Evolutionary conservation across 2,113 vertebrate genomes (phyloP).

Genomic region (Struthio camelus): DNA sequence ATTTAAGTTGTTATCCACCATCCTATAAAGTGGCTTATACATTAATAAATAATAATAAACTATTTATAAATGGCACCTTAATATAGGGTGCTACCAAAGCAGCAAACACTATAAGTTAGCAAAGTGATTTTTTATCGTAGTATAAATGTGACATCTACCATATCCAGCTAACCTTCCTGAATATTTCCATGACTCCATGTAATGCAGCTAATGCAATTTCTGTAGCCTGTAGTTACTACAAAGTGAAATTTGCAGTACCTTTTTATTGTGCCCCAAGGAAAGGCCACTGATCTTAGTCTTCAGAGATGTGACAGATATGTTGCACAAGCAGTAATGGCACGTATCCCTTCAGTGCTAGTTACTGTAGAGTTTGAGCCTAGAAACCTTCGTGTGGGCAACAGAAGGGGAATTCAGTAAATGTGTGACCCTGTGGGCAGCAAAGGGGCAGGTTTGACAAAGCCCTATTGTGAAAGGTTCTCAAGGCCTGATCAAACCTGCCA

Average conservation of each 20-base stretch:
- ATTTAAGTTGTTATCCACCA: slow-evolving; percentile 81
- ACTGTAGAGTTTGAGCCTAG: slow-evolving; percentile 62
- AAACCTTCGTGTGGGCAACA: slow-evolving; percentile 13
- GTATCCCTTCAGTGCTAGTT: slow-evolving; percentile 53
- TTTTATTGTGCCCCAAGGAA: slow-evolving; percentile 70
- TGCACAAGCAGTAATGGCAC: neutral
- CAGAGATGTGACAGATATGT: slow-evolving; percentile 28
- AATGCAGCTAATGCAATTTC: slow-evolving; percentile 77
- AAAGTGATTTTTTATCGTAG: slow-evolving; percentile 81
- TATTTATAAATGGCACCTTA: slow-evolving; percentile 80
- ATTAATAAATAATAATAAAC: slow-evolving; percentile 84
- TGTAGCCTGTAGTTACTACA: slow-evolving; percentile 70
- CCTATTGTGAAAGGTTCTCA: slow-evolving; percentile 76
- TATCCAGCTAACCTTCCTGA: slow-evolving; percentile 69
- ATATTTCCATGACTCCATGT: slow-evolving; percentile 71
- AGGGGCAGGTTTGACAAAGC: slow-evolving; percentile 68
- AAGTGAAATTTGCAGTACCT: slow-evolving; percentile 76
- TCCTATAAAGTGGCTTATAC: slow-evolving; percentile 77
- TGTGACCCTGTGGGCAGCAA: slow-evolving; percentile 39
- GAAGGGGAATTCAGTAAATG: neutral
- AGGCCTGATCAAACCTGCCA: slow-evolving; percentile 81
- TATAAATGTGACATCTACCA: slow-evolving; percentile 64
- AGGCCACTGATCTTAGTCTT: slow-evolving; percentile 5
- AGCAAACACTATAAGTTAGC: slow-evolving; percentile 74
- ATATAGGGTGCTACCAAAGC: slow-evolving; percentile 77